phyloP scores from a whole-genome alignment of 2,797 vertebrate species.

The Gymnocypris eckloni region DNA sequence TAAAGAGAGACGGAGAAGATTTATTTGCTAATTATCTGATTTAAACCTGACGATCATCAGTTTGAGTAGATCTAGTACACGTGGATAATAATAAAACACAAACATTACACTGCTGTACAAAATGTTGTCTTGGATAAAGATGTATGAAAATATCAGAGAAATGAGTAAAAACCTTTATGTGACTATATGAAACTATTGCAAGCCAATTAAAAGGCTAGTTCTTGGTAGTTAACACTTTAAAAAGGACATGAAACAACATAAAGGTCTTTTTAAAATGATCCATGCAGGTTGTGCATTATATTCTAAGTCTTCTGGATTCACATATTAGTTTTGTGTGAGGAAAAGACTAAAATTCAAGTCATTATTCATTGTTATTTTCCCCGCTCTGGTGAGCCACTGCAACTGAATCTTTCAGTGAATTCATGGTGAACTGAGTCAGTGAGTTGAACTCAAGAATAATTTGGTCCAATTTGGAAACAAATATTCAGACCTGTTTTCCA shows the following conservation, averaged over 20 bases:
- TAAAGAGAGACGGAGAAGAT: conserved; percentile 24
- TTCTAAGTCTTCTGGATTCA: not conserved
- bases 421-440: not conserved
- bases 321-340: not conserved
- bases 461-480: not conserved
- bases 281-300: not conserved
- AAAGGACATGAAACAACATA: not conserved
- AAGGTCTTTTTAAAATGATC: not conserved
- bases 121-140: not conserved
- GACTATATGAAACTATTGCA: too few relatives aligned
- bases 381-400: not conserved
- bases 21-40: not conserved
- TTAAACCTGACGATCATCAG: not conserved
- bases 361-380: not conserved
- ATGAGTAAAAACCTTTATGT: not conserved
- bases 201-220: not conserved
- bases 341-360: not conserved
- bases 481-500: not conserved
- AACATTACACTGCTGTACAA: not conserved
- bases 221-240: not conserved
- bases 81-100: not conserved
- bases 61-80: not conserved
- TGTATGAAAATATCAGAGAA: not conserved
- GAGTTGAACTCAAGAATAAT: not conserved
- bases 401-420: not conserved